Evolutionary conservation across 1,140 invertebrate species (phyloP).

Genomic region (Pseudomyrmex flavicornis): DNA sequence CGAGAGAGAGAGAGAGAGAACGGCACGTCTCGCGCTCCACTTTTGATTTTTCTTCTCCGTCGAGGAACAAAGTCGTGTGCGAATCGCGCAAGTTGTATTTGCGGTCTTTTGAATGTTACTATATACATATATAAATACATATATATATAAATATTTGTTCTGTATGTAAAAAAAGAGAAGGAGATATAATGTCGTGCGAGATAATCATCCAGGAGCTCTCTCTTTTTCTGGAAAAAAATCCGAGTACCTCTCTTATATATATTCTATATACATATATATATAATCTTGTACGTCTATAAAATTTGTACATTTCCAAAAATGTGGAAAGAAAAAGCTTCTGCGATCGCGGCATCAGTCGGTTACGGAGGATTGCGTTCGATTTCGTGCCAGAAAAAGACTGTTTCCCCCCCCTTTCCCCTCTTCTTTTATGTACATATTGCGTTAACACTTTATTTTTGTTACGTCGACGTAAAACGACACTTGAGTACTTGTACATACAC

Average conservation of each 20-base stretch:
- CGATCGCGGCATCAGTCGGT: slow-evolving; percentile 35
- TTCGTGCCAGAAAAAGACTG: slow-evolving; percentile 65
- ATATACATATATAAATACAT: slow-evolving; percentile 17
- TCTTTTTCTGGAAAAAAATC: slow-evolving; percentile 47
- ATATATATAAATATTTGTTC: slow-evolving; percentile 43
- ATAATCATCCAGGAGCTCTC: slow-evolving; percentile 28
- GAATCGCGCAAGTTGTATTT: slow-evolving; percentile 6
- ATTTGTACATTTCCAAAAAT: slow-evolving; percentile 57
- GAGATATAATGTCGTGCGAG: slow-evolving; percentile 14
- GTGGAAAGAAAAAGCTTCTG: not conserved
- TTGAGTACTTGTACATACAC: slow-evolving; percentile 67
- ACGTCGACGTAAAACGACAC: slow-evolving; percentile 34
- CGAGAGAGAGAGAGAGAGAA: not conserved
- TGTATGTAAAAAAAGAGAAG: slow-evolving; percentile 12
- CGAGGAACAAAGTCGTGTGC: slow-evolving; percentile 13
- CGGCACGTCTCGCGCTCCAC: not conserved
- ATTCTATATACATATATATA: slow-evolving; percentile 15
- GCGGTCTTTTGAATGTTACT: slow-evolving; percentile 35
- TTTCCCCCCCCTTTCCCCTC: slow-evolving; percentile 50
- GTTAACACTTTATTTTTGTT: slow-evolving; percentile 22
- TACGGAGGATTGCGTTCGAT: slow-evolving; percentile 41
- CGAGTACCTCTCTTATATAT: slow-evolving; percentile 41
- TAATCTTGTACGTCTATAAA: not conserved
- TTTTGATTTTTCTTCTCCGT: not conserved
- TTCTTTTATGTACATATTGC: not conserved